phyloP scores from a whole-genome alignment of 1,140 invertebrate genomes.

The Teleopsis dalmanni region DNA sequence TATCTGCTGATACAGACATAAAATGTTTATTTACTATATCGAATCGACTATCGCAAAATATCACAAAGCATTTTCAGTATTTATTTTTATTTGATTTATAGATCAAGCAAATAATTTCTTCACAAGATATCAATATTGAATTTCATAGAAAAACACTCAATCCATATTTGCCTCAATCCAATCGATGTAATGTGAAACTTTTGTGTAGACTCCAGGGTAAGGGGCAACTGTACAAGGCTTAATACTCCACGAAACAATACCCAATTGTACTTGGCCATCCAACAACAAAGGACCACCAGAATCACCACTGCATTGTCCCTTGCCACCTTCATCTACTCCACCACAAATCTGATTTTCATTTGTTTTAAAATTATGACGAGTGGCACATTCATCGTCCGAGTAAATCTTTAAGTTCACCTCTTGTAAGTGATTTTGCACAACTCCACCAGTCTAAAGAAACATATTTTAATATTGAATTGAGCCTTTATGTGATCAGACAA shows the following conservation, averaged over 20 bases:
- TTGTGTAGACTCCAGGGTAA: conserved; percentile 43
- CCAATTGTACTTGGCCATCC: conserved; percentile 24
- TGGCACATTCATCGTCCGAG: conserved; percentile 33
- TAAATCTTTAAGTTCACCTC: conserved; percentile 41
- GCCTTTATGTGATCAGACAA: not conserved
- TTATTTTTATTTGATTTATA: no score
- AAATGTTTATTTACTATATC: no score
- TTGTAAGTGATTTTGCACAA: conserved; percentile 31
- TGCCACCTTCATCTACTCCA: conserved; percentile 43
- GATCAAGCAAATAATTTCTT: no score
- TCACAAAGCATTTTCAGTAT: no score
- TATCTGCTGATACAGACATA: no score
- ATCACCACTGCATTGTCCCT: conserved; percentile 47
- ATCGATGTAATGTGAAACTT: conserved; percentile 37
- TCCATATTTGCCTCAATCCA: conserved; percentile 30
- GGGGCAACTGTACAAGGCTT: conserved; percentile 34
- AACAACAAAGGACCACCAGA: conserved; percentile 45
- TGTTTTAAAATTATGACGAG: conserved; percentile 22
- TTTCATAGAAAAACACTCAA: not conserved
- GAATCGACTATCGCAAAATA: no score
- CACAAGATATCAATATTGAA: not conserved
- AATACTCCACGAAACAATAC: conserved; percentile 39
- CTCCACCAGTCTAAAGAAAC: conserved; percentile 33
- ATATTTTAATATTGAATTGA: not conserved
- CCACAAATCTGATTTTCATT: conserved; percentile 41